Base-by-base conservation (phyloP, 2,888 invertebrate genomes). In the Endotricha flammealis region DNA sequence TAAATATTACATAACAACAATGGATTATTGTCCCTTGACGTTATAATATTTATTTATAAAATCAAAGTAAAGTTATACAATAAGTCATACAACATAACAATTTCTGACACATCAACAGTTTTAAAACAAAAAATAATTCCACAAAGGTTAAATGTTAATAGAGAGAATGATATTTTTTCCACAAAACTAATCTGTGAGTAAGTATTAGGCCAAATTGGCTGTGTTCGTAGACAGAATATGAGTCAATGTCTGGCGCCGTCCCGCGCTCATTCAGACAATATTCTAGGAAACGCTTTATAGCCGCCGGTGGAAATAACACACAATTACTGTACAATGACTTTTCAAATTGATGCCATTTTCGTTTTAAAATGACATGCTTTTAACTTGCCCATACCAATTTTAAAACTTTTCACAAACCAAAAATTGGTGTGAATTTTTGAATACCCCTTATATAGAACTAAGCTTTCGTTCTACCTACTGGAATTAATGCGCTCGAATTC, bases 201-300 rank as follows among this genome's bases (percentile, higher is more conserved):
- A 20, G 20, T 20, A 20, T 20, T 20, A 20, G 20, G 20, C 20
- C 20, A 20, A 20, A 20, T 20, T 20, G 20, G 2, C 17, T 4
- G 16, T 14, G 29, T 22, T 11, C 3, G 16, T 52, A 64, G 64
- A 66, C 63, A 50, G 53, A n/a, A 48, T 53, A 56, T 72, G 76
- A 74, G 60, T 72, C 71, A 70, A 64, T 53, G 67, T 61, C 64
- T 67, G 73, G 76, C 73, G 74, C 70, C 75, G 39, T 39, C 45
- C 46, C 38, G 42, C 46, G 46, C 38, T 50, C 52, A 42, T 48
- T 50, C 56, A 73, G 72, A 78, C 76, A 44, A 53, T 59, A 63
- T 82, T 79, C 82, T 63, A 56, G 65, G 81, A 80, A 80, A 63
- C 46, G 50, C 55, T 59, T 61, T 57, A 53, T 50, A 51, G 55